Conservation (phyloP, 2,113 vertebrate genomes). For the Heterotilapia buettikoferi region DNA sequence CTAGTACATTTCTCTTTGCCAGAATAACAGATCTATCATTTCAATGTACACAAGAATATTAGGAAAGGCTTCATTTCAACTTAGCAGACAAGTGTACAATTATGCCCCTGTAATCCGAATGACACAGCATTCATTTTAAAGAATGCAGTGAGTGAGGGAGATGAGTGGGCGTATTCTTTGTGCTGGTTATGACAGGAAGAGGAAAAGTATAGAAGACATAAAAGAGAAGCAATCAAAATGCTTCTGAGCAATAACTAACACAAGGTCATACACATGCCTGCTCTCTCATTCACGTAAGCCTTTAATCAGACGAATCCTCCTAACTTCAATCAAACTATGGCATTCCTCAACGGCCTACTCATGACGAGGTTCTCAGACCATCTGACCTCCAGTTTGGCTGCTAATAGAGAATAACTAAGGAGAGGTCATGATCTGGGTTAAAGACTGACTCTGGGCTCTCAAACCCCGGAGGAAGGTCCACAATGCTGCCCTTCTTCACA, state of each 20-base stretch:
- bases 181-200: constrained; percentile 23
- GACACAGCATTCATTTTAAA: neutral
- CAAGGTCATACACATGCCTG: constrained; percentile 6
- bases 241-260: constrained; percentile 7
- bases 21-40: neutral
- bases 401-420: constrained; percentile 16
- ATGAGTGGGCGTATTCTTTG: constrained; percentile 10
- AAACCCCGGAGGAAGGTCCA: constrained; percentile 9
- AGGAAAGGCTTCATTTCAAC: neutral
- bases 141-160: neutral
- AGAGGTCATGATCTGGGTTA: constrained; percentile 36
- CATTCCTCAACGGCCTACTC: constrained; percentile 52
- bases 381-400: constrained; percentile 32
- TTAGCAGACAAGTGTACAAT: neutral
- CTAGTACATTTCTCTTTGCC: neutral
- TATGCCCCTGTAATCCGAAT: neutral
- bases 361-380: constrained; percentile 6
- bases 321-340: constrained; percentile 30
- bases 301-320: constrained; percentile 27
- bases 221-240: constrained; percentile 14
- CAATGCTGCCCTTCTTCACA: constrained; percentile 61
- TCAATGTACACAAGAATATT: neutral
- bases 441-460: constrained; percentile 28
- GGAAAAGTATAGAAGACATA: constrained; percentile 11
- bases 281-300: constrained; percentile 7